phyloP scores from a whole-genome alignment of 2,888 invertebrate genomes.

The Aquatica leii region DNA sequence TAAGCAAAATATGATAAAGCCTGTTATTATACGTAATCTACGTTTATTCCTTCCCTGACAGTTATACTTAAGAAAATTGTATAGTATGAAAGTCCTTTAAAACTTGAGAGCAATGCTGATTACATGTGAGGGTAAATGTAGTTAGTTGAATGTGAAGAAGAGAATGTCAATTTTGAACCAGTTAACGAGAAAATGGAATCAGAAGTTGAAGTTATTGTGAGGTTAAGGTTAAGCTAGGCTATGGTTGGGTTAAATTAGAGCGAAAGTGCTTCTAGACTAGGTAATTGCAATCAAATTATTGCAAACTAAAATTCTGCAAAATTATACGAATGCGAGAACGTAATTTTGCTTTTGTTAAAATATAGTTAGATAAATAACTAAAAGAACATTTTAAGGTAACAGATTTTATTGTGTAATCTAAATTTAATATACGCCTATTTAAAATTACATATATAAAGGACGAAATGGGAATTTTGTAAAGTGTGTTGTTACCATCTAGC shows the following conservation, averaged over 20 bases:
- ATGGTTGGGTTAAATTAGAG: conserved; percentile 21
- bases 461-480: conserved; percentile 22
- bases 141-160: conserved; percentile 20
- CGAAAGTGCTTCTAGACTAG: conserved; percentile 21
- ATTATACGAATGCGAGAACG: background rate
- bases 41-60: background rate
- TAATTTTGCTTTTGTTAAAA: background rate
- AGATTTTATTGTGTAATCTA: background rate
- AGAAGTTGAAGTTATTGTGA: conserved; percentile 30
- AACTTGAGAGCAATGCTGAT: conserved; percentile 10
- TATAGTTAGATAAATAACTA: background rate
- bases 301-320: conserved; percentile 14
- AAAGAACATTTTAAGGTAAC: conserved; percentile 1
- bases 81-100: conserved; percentile 3
- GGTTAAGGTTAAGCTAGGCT: conserved; percentile 25
- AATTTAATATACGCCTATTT: conserved; percentile 15
- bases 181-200: conserved; percentile 28
- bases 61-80: background rate
- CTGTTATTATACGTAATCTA: too few species aligned
- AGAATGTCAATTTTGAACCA: conserved; percentile 26
- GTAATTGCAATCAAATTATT: conserved; percentile 31
- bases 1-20: too few species aligned
- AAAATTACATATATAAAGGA: conserved; percentile 17
- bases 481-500: conserved; percentile 33
- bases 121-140: conserved; percentile 13